Base-by-base conservation (phyloP, 2,113 vertebrate genomes). In the Struthio camelus region DNA sequence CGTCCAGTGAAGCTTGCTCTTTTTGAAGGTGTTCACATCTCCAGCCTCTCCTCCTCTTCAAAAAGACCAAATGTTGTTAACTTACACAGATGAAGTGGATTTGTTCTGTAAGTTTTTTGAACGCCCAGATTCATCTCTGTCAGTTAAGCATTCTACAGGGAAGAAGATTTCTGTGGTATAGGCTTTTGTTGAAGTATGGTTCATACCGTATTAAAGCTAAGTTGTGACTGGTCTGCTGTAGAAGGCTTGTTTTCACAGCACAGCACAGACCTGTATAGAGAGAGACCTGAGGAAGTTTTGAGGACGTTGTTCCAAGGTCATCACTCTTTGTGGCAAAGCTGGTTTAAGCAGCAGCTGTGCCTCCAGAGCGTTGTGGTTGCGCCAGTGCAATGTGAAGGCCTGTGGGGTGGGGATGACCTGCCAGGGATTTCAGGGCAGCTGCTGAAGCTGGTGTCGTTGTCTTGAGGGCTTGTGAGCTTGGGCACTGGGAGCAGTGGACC, bases 391-490 rank as follows among this genome's bases (percentile, higher is more conserved):
- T 59, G 56, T 34, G 56, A 59, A 59, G 56, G 13, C 24, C 51
- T 53, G 11, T 25, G 22, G 23, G 51, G 56, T 59, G 56, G 56
- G 56, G 32, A 59, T 17, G 17, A 19, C 56, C 32, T 34, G 56
- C 18, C 30, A 34, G 56, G 30, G 56, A 59, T 32, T 34, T 59
- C 17, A 77, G 48, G 27, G 25, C 6, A 3, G 5, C 19, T 73
- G 18, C 61, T 6, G 10, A 76, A 80, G n/a, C n/a, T 84, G 40
- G 9, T 5, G 4, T 70, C 34, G 14, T 15, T 36, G 20, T 58
- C 8, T 0, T 0, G 1, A 48, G 48, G 38, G 53, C 14, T 48
- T 6, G 9, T 53, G 79, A 90, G 28, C n/a, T 44, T 34, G 6
- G 4, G 11, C 34, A 58, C 0, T 2, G 15, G 48, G 12, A 91